Conservation (phyloP, 2,888 invertebrate species). For the Drosophila greeni region DNA sequence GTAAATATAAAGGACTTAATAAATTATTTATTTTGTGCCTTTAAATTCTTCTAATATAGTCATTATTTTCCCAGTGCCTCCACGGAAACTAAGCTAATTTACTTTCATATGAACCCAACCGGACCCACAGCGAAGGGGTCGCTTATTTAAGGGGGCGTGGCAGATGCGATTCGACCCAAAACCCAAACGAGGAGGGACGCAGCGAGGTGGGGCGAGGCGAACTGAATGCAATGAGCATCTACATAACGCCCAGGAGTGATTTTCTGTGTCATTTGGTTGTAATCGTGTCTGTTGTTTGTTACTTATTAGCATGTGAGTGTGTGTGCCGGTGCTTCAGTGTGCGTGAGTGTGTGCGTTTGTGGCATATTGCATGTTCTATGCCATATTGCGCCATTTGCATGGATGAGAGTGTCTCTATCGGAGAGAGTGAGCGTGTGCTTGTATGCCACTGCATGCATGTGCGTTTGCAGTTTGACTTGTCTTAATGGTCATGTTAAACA, state of each 20-base stretch:
- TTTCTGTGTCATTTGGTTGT: constrained; percentile 75
- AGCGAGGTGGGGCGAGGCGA: not conserved
- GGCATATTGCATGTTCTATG: constrained; percentile 46
- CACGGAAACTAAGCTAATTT: constrained; percentile 64
- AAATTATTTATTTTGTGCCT: no score
- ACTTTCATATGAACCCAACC: constrained; percentile 64
- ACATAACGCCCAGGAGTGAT: constrained; percentile 67
- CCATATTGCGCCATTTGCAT: constrained; percentile 47
- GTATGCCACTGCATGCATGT: constrained; percentile 40
- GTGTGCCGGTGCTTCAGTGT: constrained; percentile 13
- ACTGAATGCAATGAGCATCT: constrained; percentile 37
- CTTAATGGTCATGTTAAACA: constrained; percentile 76
- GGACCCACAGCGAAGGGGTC: constrained; percentile 20
- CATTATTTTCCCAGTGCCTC: constrained; percentile 31
- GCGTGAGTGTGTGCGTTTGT: constrained; percentile 28
- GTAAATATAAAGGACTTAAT: not conserved
- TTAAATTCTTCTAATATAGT: not conserved
- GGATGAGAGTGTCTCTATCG: constrained; percentile 32
- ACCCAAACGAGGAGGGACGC: not conserved
- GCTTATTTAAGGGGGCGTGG: constrained; percentile 12
- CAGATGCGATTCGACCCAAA: constrained; percentile 19
- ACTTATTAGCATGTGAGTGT: constrained; percentile 69
- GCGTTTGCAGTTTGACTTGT: constrained; percentile 67
- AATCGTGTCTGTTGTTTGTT: constrained; percentile 76
- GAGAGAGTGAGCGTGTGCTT: constrained; percentile 3